phyloP scores from a whole-genome alignment of 1,140 invertebrate genomes.

The Drosophila azteca region DNA sequence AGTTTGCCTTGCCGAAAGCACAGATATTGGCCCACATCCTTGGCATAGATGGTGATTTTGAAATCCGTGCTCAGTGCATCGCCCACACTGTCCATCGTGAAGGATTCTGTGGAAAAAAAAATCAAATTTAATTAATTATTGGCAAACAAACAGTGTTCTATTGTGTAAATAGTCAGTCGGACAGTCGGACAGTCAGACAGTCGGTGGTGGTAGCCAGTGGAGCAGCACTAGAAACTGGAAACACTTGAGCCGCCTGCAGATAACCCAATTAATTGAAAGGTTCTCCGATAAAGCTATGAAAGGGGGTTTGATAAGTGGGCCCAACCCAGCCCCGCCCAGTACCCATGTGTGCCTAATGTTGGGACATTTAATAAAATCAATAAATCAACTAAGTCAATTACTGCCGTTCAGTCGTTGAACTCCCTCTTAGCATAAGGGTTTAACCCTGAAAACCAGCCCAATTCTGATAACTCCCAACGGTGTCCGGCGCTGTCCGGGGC shows the following conservation, averaged over 20 bases:
- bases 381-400: constrained; percentile 47
- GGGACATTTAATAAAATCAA: constrained; percentile 37
- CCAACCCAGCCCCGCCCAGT: no score
- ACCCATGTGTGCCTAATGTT: neutral
- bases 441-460: constrained; percentile 46
- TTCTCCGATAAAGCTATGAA: constrained; percentile 78
- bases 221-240: neutral
- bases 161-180: constrained; percentile 64
- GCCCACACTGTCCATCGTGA: constrained; percentile 72
- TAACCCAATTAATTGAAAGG: constrained; percentile 81
- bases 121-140: constrained; percentile 69
- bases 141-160: constrained; percentile 49
- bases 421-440: constrained; percentile 11
- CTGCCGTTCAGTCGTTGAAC: constrained; percentile 53
- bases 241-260: constrained; percentile 58
- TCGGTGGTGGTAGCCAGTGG: constrained; percentile 5
- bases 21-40: constrained; percentile 72
- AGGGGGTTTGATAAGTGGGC: constrained; percentile 65
- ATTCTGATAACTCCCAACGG: constrained; percentile 20
- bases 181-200: no score
- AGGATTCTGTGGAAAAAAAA: constrained; percentile 61
- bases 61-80: constrained; percentile 67
- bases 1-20: constrained; percentile 73
- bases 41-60: constrained; percentile 76
- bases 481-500: no score